A percentile compares a stretch with the other conserved stretches of the same genome.
Evolutionary conservation across 1,140 invertebrate genomes (phyloP).

Genomic region (Apis dorsata): DNA sequence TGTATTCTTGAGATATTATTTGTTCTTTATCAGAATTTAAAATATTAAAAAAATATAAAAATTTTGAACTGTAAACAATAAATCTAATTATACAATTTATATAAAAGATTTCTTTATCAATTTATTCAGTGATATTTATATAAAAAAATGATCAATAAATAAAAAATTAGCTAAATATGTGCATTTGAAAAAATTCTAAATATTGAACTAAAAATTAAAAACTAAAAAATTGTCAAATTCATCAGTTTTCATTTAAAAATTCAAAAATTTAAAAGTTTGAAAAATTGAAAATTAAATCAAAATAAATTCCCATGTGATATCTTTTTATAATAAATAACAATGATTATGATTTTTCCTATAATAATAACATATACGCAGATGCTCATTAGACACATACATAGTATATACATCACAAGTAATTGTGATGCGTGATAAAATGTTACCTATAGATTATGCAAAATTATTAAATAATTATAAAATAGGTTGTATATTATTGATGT

Average conservation of each 20-base stretch:
- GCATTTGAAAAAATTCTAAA: background rate
- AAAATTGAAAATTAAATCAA: background rate
- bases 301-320: too few relatives aligned
- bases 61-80: background rate
- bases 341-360: background rate
- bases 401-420: background rate
- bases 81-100: background rate
- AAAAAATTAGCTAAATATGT: background rate
- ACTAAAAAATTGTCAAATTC: too few relatives aligned
- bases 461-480: conserved; percentile 14
- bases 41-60: background rate
- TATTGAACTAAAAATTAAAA: background rate
- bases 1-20: background rate
- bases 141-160: too few relatives aligned
- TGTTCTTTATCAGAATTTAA: background rate
- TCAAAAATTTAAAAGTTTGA: background rate
- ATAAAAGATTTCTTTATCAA: too few relatives aligned
- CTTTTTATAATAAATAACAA: too few relatives aligned
- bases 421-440: background rate
- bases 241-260: too few relatives aligned
- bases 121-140: too few relatives aligned
- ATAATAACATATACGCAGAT: background rate
- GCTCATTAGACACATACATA: background rate
- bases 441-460: background rate
- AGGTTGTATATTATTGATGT: conserved; percentile 6